Evolutionary conservation across 2,797 vertebrate species (phyloP), one percentile per base, ranked within the genome.

Genomic region (Hypotaenidia okinawae): DNA sequence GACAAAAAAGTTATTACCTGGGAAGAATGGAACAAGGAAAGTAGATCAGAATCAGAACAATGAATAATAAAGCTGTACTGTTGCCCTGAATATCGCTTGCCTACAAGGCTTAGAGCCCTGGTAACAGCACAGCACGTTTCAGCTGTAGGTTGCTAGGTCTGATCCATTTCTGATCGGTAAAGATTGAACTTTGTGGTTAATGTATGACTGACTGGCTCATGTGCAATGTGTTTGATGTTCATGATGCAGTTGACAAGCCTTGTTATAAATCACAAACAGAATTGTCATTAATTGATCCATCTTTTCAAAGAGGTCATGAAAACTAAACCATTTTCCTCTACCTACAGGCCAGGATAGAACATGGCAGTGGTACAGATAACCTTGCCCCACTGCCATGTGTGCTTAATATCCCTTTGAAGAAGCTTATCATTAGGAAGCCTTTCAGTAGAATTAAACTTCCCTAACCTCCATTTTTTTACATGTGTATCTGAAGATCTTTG

Each of bases 1-100:
- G 57, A 77, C 51, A 86, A 94, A 91, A 77, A 69, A 67, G 78
- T 72, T 91, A 75, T 87, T 94, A 91, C 54, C 55, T 86, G 74
- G 80, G 67, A 88, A 82, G 88, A 83, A 83, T 59, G 52, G 77
- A 94, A 41, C 52, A 90, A 66, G 77, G 89, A 61, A 66, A 41
- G 66, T 59, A 32, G 54, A 79, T 59, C 69, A 64, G 74, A 67
- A 47, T 54, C n/a, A 81, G 92, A 68, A 2, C 87, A 90, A 27
- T 78, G 45, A 59, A 49, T 88, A 69, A 62, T 59, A 52, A 84
- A 84, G 80, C 77, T 80, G 28, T 88, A 4, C 63, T 13, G 13
- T 67, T 92, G 74, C 49, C 77, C 80, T 79, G 81, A 47, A 14
- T 59, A 37, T 67, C 16, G 3, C 64, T 78, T 92, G 55, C 83